These are phyloP conservation scores for Alviniconcha marisindica DNA, from an alignment of 1,140 invertebrate species.

Conservation along the genomic window DNA sequence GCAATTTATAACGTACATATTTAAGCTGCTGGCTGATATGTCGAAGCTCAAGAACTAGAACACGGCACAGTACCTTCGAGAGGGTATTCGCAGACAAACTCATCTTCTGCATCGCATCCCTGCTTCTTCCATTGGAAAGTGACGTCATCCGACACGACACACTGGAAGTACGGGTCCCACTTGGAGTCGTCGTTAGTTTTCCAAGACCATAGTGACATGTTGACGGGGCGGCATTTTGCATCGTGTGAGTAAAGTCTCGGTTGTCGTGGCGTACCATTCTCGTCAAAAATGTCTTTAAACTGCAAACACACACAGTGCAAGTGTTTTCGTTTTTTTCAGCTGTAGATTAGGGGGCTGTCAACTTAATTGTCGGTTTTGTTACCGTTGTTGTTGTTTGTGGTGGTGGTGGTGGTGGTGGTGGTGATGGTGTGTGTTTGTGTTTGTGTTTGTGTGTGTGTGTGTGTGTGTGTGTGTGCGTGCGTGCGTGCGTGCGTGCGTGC, in stretches of 20 bases:
- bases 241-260: too few relatives aligned
- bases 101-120: neutral
- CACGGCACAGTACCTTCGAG: neutral
- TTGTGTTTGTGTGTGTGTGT: conserved; percentile 13
- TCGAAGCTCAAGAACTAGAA: too few relatives aligned
- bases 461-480: conserved; percentile 15
- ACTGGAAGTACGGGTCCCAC: neutral
- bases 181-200: too few relatives aligned
- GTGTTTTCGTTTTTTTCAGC: neutral
- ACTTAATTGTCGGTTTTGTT: neutral
- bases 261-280: too few relatives aligned
- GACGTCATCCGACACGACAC: neutral
- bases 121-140: neutral
- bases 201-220: too few relatives aligned
- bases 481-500: conserved; percentile 3
- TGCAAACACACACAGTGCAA: neutral
- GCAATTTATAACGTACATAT: too few relatives aligned
- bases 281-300: neutral
- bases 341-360: neutral
- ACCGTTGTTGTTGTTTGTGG: neutral
- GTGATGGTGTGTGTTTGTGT: neutral
- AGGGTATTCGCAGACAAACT: neutral
- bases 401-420: neutral
- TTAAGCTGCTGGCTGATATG: neutral
- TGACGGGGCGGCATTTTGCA: too few relatives aligned